These are phyloP conservation scores for Dicycla oo DNA, from an alignment of 2,888 invertebrate species.

Conservation along the genomic window DNA sequence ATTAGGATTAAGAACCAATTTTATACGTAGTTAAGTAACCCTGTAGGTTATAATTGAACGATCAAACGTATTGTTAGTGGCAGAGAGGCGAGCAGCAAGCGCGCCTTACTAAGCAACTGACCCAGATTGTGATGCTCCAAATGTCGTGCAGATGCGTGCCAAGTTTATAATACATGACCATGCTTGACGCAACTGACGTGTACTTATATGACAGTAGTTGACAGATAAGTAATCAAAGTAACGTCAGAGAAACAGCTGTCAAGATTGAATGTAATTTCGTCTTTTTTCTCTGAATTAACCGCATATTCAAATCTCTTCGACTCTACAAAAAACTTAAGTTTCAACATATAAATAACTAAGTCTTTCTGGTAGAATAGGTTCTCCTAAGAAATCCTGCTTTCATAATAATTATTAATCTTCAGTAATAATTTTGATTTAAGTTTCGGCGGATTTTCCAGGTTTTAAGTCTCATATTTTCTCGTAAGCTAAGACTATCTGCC, in stretches of 20 bases:
- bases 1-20: no score
- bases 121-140: slow-evolving; percentile 77
- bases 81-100: slow-evolving; percentile 47
- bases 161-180: slow-evolving; percentile 75
- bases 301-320: slow-evolving; percentile 6
- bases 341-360: slow-evolving; percentile 5
- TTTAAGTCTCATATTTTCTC: no score
- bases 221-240: slow-evolving; percentile 22
- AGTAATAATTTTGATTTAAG: slow-evolving; percentile 32
- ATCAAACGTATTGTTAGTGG: slow-evolving; percentile 63
- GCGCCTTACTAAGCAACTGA: slow-evolving; percentile 86
- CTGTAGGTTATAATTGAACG: slow-evolving; percentile 59
- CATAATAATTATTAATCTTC: slow-evolving; percentile 34
- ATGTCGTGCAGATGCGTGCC: slow-evolving; percentile 82
- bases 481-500: no score
- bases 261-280: not conserved
- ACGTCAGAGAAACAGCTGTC: slow-evolving; percentile 29
- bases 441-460: slow-evolving; percentile 5
- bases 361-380: slow-evolving; percentile 27
- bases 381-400: slow-evolving; percentile 37
- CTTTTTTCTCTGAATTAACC: not conserved
- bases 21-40: no score
- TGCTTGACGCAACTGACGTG: slow-evolving; percentile 50
- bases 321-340: slow-evolving; percentile 4
- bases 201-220: slow-evolving; percentile 48